Evolutionary conservation across 1,140 invertebrate species (phyloP).

Genomic region (Drosophila azteca): DNA sequence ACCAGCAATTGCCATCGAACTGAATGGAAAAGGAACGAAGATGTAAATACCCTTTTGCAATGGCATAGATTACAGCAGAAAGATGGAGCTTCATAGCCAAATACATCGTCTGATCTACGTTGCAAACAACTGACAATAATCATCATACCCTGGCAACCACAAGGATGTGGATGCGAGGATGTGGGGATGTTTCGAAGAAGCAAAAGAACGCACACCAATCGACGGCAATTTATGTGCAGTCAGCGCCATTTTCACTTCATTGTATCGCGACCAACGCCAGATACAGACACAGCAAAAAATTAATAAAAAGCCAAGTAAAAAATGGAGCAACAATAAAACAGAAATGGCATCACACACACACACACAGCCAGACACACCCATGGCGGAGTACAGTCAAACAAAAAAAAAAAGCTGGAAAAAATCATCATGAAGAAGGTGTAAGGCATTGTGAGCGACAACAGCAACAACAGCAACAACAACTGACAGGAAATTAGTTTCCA

Average conservation of each 20-base stretch:
- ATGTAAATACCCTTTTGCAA: too few species aligned
- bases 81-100: too few species aligned
- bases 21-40: too few species aligned
- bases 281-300: conserved; percentile 62
- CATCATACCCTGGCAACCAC: background rate
- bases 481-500: conserved; percentile 83
- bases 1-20: background rate
- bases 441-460: conserved; percentile 69
- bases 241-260: conserved; percentile 80
- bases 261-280: conserved; percentile 77
- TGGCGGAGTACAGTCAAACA: conserved; percentile 11
- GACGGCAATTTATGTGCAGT: conserved; percentile 78
- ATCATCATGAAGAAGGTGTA: conserved; percentile 66
- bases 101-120: too few species aligned
- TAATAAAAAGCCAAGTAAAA: conserved; percentile 77
- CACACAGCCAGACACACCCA: conserved; percentile 4
- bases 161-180: conserved; percentile 6
- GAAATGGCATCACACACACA: conserved; percentile 61
- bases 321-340: conserved; percentile 77
- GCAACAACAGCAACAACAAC: conserved; percentile 75
- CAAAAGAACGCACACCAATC: conserved; percentile 56
- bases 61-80: background rate
- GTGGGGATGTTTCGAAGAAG: background rate
- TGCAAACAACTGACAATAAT: too few species aligned
- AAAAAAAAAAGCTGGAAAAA: conserved; percentile 44